phyloP scores from a whole-genome alignment of 1,140 invertebrate genomes.

The Lethrus apterus region DNA sequence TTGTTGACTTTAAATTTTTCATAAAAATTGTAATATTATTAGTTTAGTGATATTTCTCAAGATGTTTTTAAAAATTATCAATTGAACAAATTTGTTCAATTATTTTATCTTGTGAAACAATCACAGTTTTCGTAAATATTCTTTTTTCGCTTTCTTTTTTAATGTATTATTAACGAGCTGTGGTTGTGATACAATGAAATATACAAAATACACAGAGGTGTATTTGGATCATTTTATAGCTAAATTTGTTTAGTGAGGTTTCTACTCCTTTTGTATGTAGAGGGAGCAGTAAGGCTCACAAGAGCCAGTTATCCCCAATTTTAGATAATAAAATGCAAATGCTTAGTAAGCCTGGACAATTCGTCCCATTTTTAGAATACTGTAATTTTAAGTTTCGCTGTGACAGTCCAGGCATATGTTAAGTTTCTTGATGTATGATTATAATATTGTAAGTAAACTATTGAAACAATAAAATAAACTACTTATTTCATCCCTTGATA shows the following conservation, averaged over 20 bases:
- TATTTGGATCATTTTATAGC: conserved; percentile 16
- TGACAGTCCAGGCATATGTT: conserved; percentile 35
- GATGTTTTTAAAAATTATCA: no score
- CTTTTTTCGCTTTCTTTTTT: no score
- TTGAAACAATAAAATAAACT: conserved; percentile 12
- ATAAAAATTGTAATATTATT: no score
- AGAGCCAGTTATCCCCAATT: no score
- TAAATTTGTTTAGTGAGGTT: conserved; percentile 11
- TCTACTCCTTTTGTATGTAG: conserved; percentile 11
- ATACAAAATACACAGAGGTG: not conserved
- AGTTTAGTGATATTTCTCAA: no score
- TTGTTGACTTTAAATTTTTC: no score
- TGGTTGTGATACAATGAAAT: not conserved
- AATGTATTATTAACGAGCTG: not conserved
- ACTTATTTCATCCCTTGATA: not conserved
- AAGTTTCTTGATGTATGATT: conserved; percentile 20
- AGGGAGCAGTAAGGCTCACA: not conserved
- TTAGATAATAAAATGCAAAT: conserved; percentile 30
- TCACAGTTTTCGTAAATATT: no score
- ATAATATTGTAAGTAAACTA: conserved; percentile 14
- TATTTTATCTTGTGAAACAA: no score
- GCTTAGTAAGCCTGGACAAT: conserved; percentile 32
- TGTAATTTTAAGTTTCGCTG: conserved; percentile 35
- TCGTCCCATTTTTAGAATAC: conserved; percentile 28
- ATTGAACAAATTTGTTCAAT: no score